phyloP scores from a whole-genome alignment of 1,140 invertebrate genomes.

The Wasmannia auropunctata region DNA sequence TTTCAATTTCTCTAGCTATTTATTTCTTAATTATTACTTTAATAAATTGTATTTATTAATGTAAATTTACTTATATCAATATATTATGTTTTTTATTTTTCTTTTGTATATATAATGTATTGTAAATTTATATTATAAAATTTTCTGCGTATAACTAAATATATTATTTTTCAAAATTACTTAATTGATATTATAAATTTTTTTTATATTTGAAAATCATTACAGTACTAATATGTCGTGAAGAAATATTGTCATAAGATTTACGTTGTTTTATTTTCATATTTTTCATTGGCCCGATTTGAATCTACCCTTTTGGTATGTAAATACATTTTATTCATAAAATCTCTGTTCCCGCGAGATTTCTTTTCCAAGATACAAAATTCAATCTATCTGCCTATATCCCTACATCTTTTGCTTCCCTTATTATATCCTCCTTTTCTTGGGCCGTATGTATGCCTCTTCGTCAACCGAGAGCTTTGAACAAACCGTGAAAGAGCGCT shows the following conservation, averaged over 20 bases:
- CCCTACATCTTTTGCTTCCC: not conserved
- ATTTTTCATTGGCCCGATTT: not conserved
- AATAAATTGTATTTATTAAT: not conserved
- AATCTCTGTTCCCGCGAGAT: conserved; percentile 36
- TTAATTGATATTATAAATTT: not conserved
- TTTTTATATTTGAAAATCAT: not conserved
- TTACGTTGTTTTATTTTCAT: not conserved
- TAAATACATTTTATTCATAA: conserved; percentile 52
- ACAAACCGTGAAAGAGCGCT: conserved; percentile 51
- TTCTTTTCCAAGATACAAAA: conserved; percentile 16
- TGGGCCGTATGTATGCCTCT: not conserved
- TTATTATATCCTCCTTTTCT: not conserved
- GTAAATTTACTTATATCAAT: no score
- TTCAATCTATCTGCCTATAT: conserved; percentile 37
- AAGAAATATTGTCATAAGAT: not conserved
- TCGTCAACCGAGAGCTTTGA: conserved; percentile 33
- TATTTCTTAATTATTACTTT: not conserved
- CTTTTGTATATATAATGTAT: not conserved
- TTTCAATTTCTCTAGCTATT: not conserved
- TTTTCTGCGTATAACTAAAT: not conserved
- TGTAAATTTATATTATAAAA: not conserved
- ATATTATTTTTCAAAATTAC: not conserved
- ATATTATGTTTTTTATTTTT: not conserved
- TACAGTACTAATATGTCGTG: not conserved
- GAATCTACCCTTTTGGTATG: not conserved